Evolutionary conservation across 1,140 invertebrate genomes (phyloP).

Genomic region (Zaprionus africanus): DNA sequence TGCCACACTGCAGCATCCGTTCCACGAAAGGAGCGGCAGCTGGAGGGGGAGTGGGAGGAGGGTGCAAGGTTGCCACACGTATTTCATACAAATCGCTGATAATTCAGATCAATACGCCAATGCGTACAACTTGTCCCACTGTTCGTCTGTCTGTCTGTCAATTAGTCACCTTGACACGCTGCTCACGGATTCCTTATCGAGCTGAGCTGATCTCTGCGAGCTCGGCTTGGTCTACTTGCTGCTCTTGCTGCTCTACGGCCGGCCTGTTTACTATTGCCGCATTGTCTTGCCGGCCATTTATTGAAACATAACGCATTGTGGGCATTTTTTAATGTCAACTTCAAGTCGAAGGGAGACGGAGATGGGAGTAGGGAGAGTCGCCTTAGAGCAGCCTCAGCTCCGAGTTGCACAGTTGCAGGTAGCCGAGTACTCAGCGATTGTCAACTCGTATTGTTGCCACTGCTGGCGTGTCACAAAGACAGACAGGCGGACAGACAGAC

Average conservation of each 20-base stretch:
- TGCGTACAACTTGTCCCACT: conserved; percentile 29
- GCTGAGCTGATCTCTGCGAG: conserved; percentile 7
- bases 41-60: neutral
- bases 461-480: conserved; percentile 7
- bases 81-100: conserved; percentile 71
- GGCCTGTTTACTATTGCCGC: conserved; percentile 71
- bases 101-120: conserved; percentile 68
- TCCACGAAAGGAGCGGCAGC: neutral
- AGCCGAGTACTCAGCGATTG: conserved; percentile 69
- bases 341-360: conserved; percentile 1
- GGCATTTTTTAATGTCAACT: conserved; percentile 79
- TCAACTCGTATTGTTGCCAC: conserved; percentile 36
- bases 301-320: conserved; percentile 74
- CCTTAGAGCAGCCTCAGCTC: conserved; percentile 22
- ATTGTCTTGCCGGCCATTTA: conserved; percentile 66
- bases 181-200: conserved; percentile 58
- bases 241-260: neutral
- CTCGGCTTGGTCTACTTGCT: neutral
- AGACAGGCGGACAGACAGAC: neutral
- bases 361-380: conserved; percentile 24
- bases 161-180: conserved; percentile 68
- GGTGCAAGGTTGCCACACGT: conserved; percentile 37
- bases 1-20: conserved; percentile 36
- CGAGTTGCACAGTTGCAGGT: conserved; percentile 78
- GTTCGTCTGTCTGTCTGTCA: conserved; percentile 43